Conservation (phyloP, 2,113 vertebrate genomes). For the Stegostoma tigrinum region DNA sequence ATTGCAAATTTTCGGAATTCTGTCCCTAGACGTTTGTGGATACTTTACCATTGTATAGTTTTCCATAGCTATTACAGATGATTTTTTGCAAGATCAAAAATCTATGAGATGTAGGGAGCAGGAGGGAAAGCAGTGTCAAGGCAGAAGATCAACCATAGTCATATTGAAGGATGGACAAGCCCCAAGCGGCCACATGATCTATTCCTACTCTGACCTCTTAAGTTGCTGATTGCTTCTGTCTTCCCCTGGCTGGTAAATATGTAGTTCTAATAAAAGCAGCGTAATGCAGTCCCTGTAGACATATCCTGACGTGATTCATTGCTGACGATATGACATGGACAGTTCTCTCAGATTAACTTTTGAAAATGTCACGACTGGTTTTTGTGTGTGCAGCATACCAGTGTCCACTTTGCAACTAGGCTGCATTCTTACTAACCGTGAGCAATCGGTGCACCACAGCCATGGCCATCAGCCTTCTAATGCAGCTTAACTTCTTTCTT, state of each 20-base stretch:
- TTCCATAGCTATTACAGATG: not conserved
- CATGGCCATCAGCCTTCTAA: not conserved
- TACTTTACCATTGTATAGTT: not conserved
- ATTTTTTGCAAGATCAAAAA: not conserved
- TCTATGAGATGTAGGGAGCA: not conserved
- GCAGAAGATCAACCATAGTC: not conserved
- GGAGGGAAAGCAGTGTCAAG: not conserved
- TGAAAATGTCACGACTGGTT: not conserved
- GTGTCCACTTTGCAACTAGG: not conserved
- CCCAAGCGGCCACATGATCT: not conserved
- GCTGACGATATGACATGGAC: not conserved
- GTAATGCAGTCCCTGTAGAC: not conserved
- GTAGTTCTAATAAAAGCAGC: not conserved
- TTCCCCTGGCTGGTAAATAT: not conserved
- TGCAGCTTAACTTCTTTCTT: no score
- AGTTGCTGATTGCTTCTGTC: not conserved
- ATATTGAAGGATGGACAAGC: not conserved
- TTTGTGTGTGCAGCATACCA: not conserved
- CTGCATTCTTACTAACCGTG: not conserved
- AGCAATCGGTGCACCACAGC: not conserved
- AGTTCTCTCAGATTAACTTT: not conserved
- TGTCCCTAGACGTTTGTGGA: not conserved
- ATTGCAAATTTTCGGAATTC: not conserved
- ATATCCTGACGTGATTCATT: not conserved
- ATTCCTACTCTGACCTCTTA: not conserved